A percentile compares a stretch with the other conserved stretches of the same genome.
Conservation (phyloP, 1,140 invertebrate species). For the Oreohelix idahoensis region DNA sequence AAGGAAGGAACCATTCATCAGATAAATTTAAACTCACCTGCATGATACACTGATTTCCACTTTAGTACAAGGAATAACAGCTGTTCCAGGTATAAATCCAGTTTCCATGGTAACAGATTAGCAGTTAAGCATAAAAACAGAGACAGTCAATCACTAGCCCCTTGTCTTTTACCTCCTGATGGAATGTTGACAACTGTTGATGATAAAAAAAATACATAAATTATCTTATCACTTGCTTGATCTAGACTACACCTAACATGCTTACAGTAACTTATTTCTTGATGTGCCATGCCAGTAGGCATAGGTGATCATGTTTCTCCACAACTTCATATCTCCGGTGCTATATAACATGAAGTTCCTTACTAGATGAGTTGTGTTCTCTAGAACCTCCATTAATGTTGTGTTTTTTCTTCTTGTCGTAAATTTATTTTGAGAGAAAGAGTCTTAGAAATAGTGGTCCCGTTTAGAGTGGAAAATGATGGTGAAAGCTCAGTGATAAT, state of each 20-base stretch:
- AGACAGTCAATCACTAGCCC: background rate
- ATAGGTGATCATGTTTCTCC: no score
- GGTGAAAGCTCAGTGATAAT: no score
- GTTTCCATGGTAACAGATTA: background rate
- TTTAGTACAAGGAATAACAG: conserved; percentile 55
- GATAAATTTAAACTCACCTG: no score
- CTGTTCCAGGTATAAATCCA: conserved; percentile 51
- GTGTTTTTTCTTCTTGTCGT: no score
- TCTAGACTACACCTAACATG: background rate
- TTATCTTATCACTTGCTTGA: background rate
- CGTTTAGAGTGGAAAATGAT: no score
- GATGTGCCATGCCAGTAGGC: background rate
- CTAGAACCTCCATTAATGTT: background rate
- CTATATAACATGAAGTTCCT: background rate
- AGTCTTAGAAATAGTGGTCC: no score
- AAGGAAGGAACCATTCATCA: conserved; percentile 48
- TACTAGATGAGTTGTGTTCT: background rate
- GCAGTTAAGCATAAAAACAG: background rate
- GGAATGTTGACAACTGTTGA: background rate
- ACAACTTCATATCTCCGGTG: no score
- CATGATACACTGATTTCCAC: conserved; percentile 68
- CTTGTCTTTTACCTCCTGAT: background rate
- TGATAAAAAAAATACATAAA: background rate
- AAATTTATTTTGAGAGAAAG: no score
- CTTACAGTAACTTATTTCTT: background rate